Percentiles rank a stretch among this genome's conserved stretches.
These are phyloP conservation scores for Panthera uncia DNA, from an alignment of 2,113 vertebrate genomes.

Conservation along the genomic window DNA sequence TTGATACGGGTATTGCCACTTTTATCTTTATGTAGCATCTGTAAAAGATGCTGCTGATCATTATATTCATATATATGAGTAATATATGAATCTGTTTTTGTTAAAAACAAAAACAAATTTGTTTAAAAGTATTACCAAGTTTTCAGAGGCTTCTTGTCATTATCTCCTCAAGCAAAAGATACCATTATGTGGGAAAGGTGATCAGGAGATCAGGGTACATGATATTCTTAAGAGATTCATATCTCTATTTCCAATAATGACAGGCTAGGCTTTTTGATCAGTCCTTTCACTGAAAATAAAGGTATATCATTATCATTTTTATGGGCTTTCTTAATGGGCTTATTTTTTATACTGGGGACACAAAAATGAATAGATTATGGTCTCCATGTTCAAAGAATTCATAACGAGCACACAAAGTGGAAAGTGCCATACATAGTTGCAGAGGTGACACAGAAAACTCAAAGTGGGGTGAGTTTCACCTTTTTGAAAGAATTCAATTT, in stretches of 20 bases:
- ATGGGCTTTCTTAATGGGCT: neutral
- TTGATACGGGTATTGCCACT: neutral
- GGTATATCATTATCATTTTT: neutral
- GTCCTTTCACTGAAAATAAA: conserved; percentile 6
- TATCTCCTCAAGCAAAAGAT: neutral
- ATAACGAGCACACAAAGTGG: neutral
- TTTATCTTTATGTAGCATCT: neutral
- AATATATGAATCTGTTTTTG: neutral
- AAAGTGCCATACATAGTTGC: neutral
- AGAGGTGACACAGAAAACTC: neutral
- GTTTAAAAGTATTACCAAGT: neutral
- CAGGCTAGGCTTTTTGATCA: neutral
- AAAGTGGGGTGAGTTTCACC: neutral
- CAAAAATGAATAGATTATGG: neutral
- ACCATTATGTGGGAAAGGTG: neutral
- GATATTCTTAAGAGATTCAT: neutral
- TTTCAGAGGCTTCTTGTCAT: neutral
- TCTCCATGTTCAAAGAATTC: neutral
- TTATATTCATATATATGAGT: neutral
- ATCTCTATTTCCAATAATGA: neutral
- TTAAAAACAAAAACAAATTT: neutral
- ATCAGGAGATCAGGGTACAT: neutral
- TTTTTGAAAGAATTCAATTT: neutral
- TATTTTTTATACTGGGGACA: neutral
- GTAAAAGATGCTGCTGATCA: neutral